These are phyloP conservation scores for Pitangus sulphuratus DNA, from an alignment of 2,797 vertebrate species.

Conservation along the genomic window DNA sequence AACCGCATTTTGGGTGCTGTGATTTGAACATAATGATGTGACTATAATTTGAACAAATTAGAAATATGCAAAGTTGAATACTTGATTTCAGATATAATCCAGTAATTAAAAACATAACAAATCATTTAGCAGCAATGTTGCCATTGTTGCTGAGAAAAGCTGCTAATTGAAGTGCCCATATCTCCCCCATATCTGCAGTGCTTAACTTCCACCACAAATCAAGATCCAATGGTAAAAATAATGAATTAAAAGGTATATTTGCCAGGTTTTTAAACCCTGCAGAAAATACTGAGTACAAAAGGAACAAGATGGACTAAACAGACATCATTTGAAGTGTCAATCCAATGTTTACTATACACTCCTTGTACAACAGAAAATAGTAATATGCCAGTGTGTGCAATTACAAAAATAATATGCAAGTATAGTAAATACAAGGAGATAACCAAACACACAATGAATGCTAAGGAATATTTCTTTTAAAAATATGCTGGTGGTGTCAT, in stretches of 20 bases:
- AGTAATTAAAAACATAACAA: constrained; percentile 62
- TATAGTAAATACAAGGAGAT: neutral
- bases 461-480: neutral
- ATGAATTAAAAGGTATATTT: neutral
- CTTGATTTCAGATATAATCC: constrained; percentile 55
- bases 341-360: neutral
- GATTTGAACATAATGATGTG: constrained; percentile 59
- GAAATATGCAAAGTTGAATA: constrained; percentile 55
- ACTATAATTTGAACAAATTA: constrained; percentile 65
- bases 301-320: neutral
- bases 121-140: constrained; percentile 22
- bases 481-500: neutral
- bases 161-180: neutral
- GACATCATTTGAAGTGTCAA: neutral
- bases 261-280: neutral
- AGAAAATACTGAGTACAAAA: neutral
- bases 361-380: neutral
- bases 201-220: neutral
- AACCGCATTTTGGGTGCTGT: constrained; percentile 54
- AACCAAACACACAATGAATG: neutral
- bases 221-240: neutral
- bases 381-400: neutral
- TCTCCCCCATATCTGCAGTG: neutral
- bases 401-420: neutral
- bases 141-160: neutral